Base-by-base conservation (phyloP, 2,888 invertebrate species). In the Julus scanicus region DNA sequence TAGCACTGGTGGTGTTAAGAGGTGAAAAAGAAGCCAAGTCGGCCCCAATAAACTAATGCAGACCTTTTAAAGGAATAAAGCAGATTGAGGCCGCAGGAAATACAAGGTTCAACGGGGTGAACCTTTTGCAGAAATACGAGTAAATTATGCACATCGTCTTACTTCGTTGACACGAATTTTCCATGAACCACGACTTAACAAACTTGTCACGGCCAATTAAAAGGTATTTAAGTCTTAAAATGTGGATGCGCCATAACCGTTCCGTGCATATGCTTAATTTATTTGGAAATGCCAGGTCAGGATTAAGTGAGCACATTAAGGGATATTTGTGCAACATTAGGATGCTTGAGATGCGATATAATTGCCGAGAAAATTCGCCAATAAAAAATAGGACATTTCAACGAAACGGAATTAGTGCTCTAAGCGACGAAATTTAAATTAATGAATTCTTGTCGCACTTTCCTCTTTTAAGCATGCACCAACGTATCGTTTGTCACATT, bases 201-300 rank as follows among this genome's bases (percentile, higher is more conserved):
- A 71, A 71, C 71, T 71, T 71, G 71, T 71, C 71, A 71, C n/a
- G 71, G 71, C 71, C 71, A 71, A 71, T 71, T 71, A 71, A 71
- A 71, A 71, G 71, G 71, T 71, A 71, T 71, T 71, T 71, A 71
- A 71, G 71, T 71, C 71, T 71, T 71, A 71, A 29, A n/a, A 71
- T 71, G 71, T 29, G 71, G 71, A 71, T 71, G 71, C 71, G 71
- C 71, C n/a, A 71, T 71, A 71, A 71, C 71, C 71, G 17, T 71
- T 71, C 71, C 71, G 17, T 71, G 17, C 29, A 71, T 71, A 71
- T n/a, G 71, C 29, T 71, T 71, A 63, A 71, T 71, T 71, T 71
- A 71, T 71, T 71, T 71, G 29, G 71, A 71, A 71, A 71, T 71
- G 71, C 71, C 71, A 71, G 71, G 71, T 71, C 71, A 71, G 71